Conservation (phyloP, 2,888 invertebrate genomes). For the Dione juno region DNA sequence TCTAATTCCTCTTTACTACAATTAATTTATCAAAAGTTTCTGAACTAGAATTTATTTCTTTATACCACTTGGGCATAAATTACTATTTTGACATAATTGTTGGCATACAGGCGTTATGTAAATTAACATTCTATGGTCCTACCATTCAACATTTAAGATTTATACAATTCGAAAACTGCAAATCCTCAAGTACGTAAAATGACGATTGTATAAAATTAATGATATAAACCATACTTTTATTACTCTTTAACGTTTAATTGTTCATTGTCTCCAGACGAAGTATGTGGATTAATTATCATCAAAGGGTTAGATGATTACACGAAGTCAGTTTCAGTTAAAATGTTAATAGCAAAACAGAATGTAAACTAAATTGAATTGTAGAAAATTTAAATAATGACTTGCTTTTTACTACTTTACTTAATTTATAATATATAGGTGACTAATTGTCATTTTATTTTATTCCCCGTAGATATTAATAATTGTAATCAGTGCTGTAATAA, state of each 20-base stretch:
- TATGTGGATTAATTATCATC: neutral
- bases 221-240: neutral
- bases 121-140: conserved; percentile 7
- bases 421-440: too few species aligned
- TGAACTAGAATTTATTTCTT: too few species aligned
- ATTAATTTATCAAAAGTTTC: too few species aligned
- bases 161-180: neutral
- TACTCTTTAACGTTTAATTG: neutral
- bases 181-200: neutral
- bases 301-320: neutral
- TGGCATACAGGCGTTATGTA: conserved; percentile 13
- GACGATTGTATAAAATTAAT: neutral
- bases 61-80: neutral
- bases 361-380: too few species aligned
- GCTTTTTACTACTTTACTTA: too few species aligned
- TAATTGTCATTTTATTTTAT: too few species aligned
- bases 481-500: too few species aligned
- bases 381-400: too few species aligned
- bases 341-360: too few species aligned
- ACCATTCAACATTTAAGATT: neutral
- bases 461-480: too few species aligned
- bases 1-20: too few species aligned
- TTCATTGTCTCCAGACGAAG: neutral
- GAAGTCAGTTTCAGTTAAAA: neutral
- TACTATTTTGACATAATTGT: conserved; percentile 7